Base-by-base conservation (phyloP, 2,888 invertebrate genomes). In the Drosophila meridiana region DNA sequence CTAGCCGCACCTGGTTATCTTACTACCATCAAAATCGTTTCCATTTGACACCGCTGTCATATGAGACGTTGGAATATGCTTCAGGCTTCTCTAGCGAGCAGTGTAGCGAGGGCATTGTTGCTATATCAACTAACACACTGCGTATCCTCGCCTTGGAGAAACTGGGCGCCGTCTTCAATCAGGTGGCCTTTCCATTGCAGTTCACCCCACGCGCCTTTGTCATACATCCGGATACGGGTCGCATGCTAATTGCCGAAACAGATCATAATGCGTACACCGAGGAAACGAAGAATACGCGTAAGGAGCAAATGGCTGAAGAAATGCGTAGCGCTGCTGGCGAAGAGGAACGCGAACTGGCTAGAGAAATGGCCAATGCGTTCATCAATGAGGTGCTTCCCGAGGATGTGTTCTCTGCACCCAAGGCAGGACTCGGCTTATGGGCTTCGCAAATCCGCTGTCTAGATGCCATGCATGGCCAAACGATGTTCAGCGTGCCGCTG, bases 241-340 rank as follows among this genome's bases (percentile, higher is more conserved):
- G 98, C 90, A 95, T 99, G 63, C 95, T 99, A 57, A 95, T 99
- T 63, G 95, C 99, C 48, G 99, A 99, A 94, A 98, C 99, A 13
- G 99, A 99, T 93, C 99, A 99, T 92, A 99, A 99, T 92, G 97
- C 99, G 0, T 99, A 99, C 92, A 99, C 99, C 0, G 99, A 99
- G 85, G 97, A 98, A 82, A 98, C 98, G 52, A 99, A 99, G 92
- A 96, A 96, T 87, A 97, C 97, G 85, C 95, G 98, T 78, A 94
- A 95, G 86, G 95, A 98, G 64, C 99, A 99, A 94, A 99, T 99
- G 98, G 99, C 99, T 0, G 98, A 99, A 92, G 98, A 99, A 94
- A 98, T 99, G 98, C 96, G 98, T 71, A 98, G 99, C 93, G 98
- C 99, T 0, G 99, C 99, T 2, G 98, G 97, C 0, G 97, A 98